A percentile compares a stretch with the other conserved stretches of the same genome.
phyloP scores from a whole-genome alignment of 2,113 vertebrate species.

The Embiotoca jacksoni region DNA sequence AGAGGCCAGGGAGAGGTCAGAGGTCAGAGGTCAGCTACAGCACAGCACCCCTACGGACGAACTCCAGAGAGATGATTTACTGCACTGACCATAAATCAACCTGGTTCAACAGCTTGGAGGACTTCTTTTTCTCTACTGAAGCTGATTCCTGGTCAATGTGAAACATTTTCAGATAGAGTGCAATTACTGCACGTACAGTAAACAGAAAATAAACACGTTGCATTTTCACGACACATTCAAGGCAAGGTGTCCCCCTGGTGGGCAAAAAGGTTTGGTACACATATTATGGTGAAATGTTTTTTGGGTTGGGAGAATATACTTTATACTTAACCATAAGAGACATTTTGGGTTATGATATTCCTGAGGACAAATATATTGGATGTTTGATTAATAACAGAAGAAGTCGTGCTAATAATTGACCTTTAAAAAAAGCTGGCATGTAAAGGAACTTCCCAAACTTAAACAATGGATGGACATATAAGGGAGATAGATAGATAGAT shows the following conservation, averaged over 20 bases:
- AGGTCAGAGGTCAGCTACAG: slow-evolving; percentile 16
- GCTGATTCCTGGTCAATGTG: neutral
- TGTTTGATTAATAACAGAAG: too few relatives aligned
- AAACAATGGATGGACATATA: too few relatives aligned
- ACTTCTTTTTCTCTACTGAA: neutral
- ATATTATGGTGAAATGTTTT: too few relatives aligned
- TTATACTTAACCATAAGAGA: too few relatives aligned
- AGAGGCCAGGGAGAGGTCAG: neutral
- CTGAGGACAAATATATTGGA: too few relatives aligned
- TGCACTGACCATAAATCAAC: neutral
- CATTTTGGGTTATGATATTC: too few relatives aligned
- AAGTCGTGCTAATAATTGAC: neutral
- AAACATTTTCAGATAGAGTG: neutral
- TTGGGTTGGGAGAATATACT: too few relatives aligned
- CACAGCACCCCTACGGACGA: neutral
- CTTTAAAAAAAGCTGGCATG: neutral
- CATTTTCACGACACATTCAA: neutral
- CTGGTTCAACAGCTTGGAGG: neutral
- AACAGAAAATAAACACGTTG: neutral
- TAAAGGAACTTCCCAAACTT: too few relatives aligned
- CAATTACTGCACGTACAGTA: neutral
- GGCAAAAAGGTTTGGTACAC: neutral
- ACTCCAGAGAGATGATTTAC: slow-evolving; percentile 5
- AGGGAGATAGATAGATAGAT: too few relatives aligned
- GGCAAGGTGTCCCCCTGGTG: slow-evolving; percentile 15